Conservation (phyloP, 2,113 vertebrate species). For the Rhynchomys soricoides region DNA sequence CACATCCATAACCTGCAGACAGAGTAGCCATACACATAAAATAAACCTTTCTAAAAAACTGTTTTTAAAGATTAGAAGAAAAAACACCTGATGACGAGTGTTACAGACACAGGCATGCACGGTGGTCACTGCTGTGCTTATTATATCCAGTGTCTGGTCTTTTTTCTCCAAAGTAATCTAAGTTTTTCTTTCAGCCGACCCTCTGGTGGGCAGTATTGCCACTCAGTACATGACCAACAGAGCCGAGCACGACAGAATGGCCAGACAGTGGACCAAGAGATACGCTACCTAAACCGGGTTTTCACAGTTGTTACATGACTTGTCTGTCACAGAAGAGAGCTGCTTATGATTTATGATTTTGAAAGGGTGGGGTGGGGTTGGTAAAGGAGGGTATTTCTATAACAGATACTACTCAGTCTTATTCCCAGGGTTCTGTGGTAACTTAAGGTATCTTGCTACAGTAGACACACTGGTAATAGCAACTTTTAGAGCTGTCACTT, state of each 20-base stretch:
- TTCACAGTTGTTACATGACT: constrained; percentile 81
- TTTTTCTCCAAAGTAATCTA: constrained; percentile 26
- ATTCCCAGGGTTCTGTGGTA: constrained; percentile 95
- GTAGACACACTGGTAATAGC: constrained; percentile 91
- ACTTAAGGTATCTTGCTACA: constrained; percentile 96
- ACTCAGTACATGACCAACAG: constrained; percentile 98
- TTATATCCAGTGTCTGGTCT: background rate
- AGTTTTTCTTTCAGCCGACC: constrained; percentile 91
- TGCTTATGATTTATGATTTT: constrained; percentile 90
- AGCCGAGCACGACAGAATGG: constrained; percentile 97
- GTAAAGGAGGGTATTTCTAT: constrained; percentile 94
- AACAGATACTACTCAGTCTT: constrained; percentile 98
- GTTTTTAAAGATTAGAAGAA: background rate
- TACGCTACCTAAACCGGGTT: constrained; percentile 93
- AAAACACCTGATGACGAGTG: background rate
- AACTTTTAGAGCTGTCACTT: constrained; percentile 85
- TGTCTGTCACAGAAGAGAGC: constrained; percentile 89
- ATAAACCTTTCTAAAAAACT: background rate
- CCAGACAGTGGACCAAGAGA: constrained; percentile 98
- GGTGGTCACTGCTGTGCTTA: background rate
- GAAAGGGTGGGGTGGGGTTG: constrained; percentile 86
- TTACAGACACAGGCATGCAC: constrained; percentile 1
- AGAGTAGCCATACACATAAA: background rate
- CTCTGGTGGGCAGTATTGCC: constrained; percentile 97
- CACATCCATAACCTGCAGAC: background rate